A percentile compares a stretch with the other conserved stretches of the same genome.
phyloP scores from a whole-genome alignment of 1,140 invertebrate genomes.

The Oppia nitens region DNA sequence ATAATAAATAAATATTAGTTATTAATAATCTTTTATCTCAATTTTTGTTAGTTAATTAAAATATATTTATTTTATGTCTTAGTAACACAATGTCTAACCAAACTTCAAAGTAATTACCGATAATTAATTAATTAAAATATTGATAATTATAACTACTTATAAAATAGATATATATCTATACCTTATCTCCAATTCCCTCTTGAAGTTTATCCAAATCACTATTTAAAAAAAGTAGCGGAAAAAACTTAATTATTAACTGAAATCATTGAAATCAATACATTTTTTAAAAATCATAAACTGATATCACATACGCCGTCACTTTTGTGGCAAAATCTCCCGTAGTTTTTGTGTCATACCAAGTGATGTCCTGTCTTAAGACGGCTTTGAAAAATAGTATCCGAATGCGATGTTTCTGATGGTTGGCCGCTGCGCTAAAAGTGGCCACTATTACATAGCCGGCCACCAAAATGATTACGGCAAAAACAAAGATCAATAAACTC shows the following conservation, averaged over 20 bases:
- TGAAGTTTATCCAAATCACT: constrained; percentile 39
- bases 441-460: neutral
- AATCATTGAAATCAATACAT: neutral
- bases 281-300: no score
- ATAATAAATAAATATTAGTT: neutral
- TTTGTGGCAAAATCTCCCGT: constrained; percentile 62
- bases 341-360: constrained; percentile 64
- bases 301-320: constrained; percentile 38
- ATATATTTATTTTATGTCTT: no score
- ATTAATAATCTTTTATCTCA: no score
- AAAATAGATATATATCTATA: no score
- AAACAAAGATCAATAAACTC: neutral
- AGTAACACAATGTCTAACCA: no score
- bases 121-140: no score
- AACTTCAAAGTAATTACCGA: no score
- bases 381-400: constrained; percentile 29
- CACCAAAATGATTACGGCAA: neutral
- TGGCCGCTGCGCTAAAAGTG: constrained; percentile 14
- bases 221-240: neutral
- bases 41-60: no score
- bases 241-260: neutral
- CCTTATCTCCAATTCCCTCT: constrained; percentile 39
- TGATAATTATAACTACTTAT: no score
- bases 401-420: constrained; percentile 24
- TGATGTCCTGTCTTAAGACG: constrained; percentile 48